phyloP scores from a whole-genome alignment of 2,888 invertebrate species.

The Onthophagus sagittarius region DNA sequence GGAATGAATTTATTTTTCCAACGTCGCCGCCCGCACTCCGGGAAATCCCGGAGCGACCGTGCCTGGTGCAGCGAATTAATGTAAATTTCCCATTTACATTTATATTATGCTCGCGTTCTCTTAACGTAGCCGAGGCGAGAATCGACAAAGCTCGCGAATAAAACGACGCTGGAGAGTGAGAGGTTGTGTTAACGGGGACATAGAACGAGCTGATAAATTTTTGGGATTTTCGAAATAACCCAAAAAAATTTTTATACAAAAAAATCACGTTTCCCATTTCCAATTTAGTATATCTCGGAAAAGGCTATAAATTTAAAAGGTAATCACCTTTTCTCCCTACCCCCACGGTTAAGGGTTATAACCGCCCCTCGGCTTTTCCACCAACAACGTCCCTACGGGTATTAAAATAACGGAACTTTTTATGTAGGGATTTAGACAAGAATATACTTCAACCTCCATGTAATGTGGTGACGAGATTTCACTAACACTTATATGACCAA shows the following conservation, averaged over 20 bases:
- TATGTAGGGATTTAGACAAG: neutral
- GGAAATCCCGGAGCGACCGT: neutral
- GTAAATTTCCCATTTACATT: conserved; percentile 11
- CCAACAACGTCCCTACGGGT: neutral
- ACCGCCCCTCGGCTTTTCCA: neutral
- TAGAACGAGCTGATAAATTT: neutral
- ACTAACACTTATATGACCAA: too few species aligned
- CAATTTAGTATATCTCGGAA: conserved; percentile 8
- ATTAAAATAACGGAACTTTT: neutral
- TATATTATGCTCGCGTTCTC: conserved; percentile 6
- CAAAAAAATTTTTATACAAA: conserved; percentile 1
- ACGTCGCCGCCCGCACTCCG: neutral
- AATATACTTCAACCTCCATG: neutral
- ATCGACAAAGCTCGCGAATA: neutral
- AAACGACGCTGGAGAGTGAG: neutral
- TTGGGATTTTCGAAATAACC: neutral
- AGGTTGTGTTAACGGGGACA: neutral
- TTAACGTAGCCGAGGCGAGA: neutral
- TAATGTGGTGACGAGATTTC: neutral
- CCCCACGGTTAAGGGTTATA: neutral
- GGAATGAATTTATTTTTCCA: neutral
- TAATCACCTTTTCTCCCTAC: conserved; percentile 2
- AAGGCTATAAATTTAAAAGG: conserved; percentile 9
- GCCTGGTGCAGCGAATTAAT: conserved; percentile 5
- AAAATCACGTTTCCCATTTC: conserved; percentile 7